Evolutionary conservation across 2,888 invertebrate species (phyloP), one percentile per base, ranked within the genome.

Genomic region (Rotaria magnacalcarata): DNA sequence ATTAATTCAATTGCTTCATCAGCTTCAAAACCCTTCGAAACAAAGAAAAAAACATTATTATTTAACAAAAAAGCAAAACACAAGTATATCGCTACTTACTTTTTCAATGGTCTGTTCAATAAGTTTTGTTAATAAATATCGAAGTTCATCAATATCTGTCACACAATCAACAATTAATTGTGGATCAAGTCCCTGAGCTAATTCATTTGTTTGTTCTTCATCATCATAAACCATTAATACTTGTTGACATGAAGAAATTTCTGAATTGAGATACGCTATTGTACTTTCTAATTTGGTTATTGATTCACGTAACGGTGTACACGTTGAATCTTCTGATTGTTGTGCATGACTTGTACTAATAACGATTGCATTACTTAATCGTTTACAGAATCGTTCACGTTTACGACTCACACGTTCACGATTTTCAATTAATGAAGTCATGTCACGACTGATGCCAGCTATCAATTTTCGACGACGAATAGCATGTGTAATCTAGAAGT

Each of bases 371-470:
- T 84, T 60, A 58, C 85, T 84, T n/a, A 80, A 86, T 11, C 85
- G 75, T 58, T 86, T 56, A 10, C 75, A 27, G 2, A 56, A 34
- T 14, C 80, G 75, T 47, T 86, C 85, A 50, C 85, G 84, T 67
- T 86, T 86, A 1, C 85, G 86, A 50, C 86, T 86, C 11, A 80
- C 85, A 14, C 84, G 58, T 50, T 86, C 86, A 47, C 86, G 85
- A 56, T 86, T 85, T 67, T 86, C 86, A 21, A 86, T 80, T n/a
- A 86, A 85, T 24, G 85, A n/a, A 34, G 54, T 80, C 86, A 86
- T 86, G 52, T 86, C 86, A 56, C 85, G 85, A 75, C 80, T 85
- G 8, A 86, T 80, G 47, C 80, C 80, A 24, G 80, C 8, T 11
- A 80, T 47, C 5, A 80, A 47, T 47, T 80, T 80, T 80, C 80